These are phyloP conservation scores for Drosophila eugracilis DNA, from an alignment of 1,140 invertebrate species.

Conservation along the genomic window DNA sequence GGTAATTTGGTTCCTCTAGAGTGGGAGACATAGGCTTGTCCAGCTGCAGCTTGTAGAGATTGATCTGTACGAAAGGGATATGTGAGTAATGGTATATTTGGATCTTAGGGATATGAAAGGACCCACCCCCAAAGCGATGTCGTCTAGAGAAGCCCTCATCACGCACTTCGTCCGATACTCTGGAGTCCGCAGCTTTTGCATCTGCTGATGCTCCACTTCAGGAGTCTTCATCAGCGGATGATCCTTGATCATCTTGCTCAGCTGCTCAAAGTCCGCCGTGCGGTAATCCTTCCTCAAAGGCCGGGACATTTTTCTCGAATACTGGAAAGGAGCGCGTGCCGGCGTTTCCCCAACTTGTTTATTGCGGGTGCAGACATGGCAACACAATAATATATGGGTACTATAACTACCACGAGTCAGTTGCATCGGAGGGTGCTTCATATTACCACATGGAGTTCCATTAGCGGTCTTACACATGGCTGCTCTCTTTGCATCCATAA, in stretches of 20 bases:
- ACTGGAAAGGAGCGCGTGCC: constrained; percentile 3
- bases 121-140: constrained; percentile 73
- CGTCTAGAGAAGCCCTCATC: constrained; percentile 72
- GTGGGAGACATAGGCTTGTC: constrained; percentile 17
- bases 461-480: constrained; percentile 45
- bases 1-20: background rate
- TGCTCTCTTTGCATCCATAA: constrained; percentile 51
- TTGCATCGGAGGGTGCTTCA: constrained; percentile 25
- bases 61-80: constrained; percentile 38
- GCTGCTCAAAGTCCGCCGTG: constrained; percentile 61
- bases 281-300: constrained; percentile 61
- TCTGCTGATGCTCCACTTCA: constrained; percentile 28
- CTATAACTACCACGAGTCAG: constrained; percentile 37
- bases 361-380: constrained; percentile 28
- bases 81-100: background rate
- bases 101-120: background rate
- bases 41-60: constrained; percentile 63
- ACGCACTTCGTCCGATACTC: constrained; percentile 75
- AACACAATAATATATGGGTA: constrained; percentile 37
- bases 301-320: constrained; percentile 45
- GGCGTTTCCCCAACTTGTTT: constrained; percentile 17
- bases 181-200: constrained; percentile 60
- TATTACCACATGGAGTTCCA: constrained; percentile 36
- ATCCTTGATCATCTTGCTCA: constrained; percentile 49
- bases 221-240: constrained; percentile 59